Base-by-base conservation (phyloP, 2,113 vertebrate species). In the Circaetus gallicus region DNA sequence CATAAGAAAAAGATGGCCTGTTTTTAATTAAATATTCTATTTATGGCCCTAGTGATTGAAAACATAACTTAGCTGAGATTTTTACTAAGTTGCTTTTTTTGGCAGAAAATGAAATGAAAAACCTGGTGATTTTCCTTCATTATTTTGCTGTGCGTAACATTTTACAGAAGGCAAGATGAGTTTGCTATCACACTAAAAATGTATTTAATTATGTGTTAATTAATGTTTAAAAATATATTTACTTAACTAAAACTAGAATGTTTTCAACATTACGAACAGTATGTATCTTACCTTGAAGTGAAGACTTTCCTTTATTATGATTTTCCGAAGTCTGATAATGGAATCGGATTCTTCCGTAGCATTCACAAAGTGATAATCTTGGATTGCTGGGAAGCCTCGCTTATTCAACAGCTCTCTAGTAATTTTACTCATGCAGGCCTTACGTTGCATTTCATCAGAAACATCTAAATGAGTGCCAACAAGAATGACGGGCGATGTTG, bases 401-500 rank as follows among this genome's bases (percentile, higher is more conserved):
- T 99, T 99, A 91, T 97, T 99, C 90, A 99, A 66, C 42, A 99
- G 98, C 81, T 99, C 99, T 86, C 98, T 98, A 12, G 97, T 98
- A 88, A 99, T 99, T 97, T 99, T 99, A 70, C 58, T 92, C 65
- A 99, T 93, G 87, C 99, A 99, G 61, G 98, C 97, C 95, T 98
- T 99, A 21, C 98, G 97, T 28, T 99, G 98, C 78, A 90, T 94
- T 58, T 99, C 99, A 67, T 98, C 98, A 78, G 98, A 99, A 93
- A 98, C 79, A 73, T 99, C 99, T 47, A 98, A 93, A 90, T 99
- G 99, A 17, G 99, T 99, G 65, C 99, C 99, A 49, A 99, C 98
- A 58, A 99, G 98, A 95, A 99, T 98, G 82, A 99, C 99, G 1
- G 99, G 99, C 15, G 99, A 99, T 18, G 98, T 98, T 2, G 99